Base-by-base conservation (phyloP, 2,888 invertebrate genomes). In the Amiota minor region DNA sequence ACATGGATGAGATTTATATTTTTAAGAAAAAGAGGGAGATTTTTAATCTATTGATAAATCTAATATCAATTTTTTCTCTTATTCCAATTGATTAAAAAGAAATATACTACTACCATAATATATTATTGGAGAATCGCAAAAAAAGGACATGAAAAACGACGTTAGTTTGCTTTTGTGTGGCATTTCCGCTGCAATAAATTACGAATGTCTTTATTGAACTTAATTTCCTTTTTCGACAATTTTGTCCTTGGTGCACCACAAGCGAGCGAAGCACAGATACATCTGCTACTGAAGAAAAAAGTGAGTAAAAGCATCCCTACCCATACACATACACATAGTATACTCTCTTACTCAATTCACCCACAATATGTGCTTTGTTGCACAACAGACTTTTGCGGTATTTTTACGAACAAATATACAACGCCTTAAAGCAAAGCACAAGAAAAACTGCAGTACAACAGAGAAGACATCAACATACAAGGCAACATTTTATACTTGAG, bases 131-230 rank as follows among this genome's bases (percentile, higher is more conserved):
- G 35, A 20, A 71, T n/a, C 50, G 62, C 62, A 11, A 35, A 35
- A 35, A 35, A 35, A 35, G 35, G 35, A 35, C 35, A 35, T 35
- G 35, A 35, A 35, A 35, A 35, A 35, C 35, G 35, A 35, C 35
- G 35, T 35, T 35, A 35, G 35, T 35, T 35, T 53, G 71, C 67
- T 50, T 74, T 74, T 70, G 70, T 67, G 53, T 68, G 14, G 74
- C 73, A 70, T 72, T 74, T 74, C 72, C 72, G 72, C 70, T 75
- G 53, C 77, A 84, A 82, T 82, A 84, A 84, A 84, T 84, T 82
- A 81, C 81, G 74, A 74, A 81, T 79, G 75, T 53, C 82, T 83
- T 84, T 82, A 83, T 83, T 84, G 84, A 84, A 82, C 83, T 84
- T 82, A 83, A 82, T 84, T 82, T 82, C 83, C 81, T 81, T 81